phyloP scores from a whole-genome alignment of 2,797 vertebrate species.

The Gallinago stenura region DNA sequence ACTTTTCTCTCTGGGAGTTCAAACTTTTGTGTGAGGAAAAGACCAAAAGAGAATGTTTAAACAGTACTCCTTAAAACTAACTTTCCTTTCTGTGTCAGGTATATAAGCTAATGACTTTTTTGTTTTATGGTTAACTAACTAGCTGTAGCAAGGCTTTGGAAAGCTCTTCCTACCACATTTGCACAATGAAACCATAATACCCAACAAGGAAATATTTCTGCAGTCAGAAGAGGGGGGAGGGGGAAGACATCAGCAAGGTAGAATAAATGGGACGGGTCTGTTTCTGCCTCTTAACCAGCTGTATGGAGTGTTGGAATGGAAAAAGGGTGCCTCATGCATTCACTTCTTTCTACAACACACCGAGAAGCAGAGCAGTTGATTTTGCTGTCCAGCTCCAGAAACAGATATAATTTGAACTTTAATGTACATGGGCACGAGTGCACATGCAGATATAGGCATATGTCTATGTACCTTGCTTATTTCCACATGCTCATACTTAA shows the following conservation, averaged over 20 bases:
- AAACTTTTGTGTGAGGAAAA: neutral
- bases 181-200: neutral
- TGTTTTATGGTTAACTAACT: neutral
- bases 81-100: neutral
- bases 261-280: neutral
- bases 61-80: neutral
- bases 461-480: neutral
- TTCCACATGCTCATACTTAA: neutral
- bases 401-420: constrained; percentile 12
- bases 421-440: neutral
- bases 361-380: neutral
- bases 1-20: neutral
- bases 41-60: neutral
- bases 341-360: neutral
- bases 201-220: neutral
- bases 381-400: constrained; percentile 11
- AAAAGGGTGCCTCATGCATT: neutral
- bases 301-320: neutral
- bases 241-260: neutral
- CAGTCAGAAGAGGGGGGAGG: neutral
- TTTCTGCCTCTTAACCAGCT: neutral
- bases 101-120: neutral
- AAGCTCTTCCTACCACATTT: neutral
- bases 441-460: neutral
- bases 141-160: neutral